phyloP scores from a whole-genome alignment of 2,888 invertebrate species.

The Choristoneura rosaceana region DNA sequence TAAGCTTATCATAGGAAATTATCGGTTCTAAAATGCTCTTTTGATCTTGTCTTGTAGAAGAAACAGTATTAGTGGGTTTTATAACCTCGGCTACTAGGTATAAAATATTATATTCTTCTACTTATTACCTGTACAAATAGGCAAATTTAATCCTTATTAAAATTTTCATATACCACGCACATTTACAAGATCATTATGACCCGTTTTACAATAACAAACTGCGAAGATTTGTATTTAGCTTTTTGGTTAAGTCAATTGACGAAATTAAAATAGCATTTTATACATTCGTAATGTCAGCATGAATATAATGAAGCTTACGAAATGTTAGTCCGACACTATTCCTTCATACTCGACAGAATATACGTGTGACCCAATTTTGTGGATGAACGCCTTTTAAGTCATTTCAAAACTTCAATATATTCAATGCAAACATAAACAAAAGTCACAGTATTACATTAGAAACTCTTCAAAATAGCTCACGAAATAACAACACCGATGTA shows the following conservation, averaged over 20 bases:
- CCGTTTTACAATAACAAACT: neutral
- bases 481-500: constrained; percentile 80
- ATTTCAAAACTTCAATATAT: neutral
- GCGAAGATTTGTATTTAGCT: neutral
- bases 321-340: neutral
- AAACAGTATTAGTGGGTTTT: neutral
- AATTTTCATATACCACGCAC: too few species aligned
- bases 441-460: constrained; percentile 14
- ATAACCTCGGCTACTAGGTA: too few species aligned
- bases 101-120: too few species aligned
- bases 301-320: neutral
- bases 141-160: too few species aligned
- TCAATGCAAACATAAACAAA: neutral
- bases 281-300: neutral
- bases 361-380: too few species aligned
- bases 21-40: neutral
- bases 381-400: too few species aligned
- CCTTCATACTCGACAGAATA: too few species aligned
- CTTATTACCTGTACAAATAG: too few species aligned
- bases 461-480: constrained; percentile 18
- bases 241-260: neutral
- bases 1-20: neutral
- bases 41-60: neutral
- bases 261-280: neutral
- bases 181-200: too few species aligned